Evolutionary conservation across 2,888 invertebrate genomes (phyloP).

Genomic region (Euplagia quadripunctaria): DNA sequence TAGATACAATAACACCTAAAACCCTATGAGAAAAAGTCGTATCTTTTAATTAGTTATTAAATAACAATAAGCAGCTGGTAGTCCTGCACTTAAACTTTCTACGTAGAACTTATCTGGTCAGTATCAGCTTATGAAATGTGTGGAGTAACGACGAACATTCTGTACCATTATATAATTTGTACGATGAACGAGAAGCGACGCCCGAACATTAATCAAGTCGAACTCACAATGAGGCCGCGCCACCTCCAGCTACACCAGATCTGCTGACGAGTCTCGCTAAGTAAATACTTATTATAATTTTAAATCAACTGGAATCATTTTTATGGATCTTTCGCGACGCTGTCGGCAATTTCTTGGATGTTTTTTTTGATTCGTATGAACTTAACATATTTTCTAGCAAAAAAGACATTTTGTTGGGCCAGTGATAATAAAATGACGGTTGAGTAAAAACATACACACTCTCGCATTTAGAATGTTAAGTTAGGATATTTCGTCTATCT

Average conservation of each 20-base stretch:
- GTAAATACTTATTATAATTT: conserved; percentile 10
- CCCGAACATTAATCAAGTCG: conserved; percentile 18
- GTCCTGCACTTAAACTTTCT: not conserved
- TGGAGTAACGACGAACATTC: not conserved
- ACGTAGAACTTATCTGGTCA: not conserved
- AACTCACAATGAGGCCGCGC: not conserved
- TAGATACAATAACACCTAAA: no score
- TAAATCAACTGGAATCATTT: conserved; percentile 9
- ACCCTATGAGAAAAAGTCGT: no score
- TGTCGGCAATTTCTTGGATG: not conserved
- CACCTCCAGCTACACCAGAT: not conserved
- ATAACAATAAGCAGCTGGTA: not conserved
- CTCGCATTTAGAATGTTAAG: not conserved
- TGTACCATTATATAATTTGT: conserved; percentile 13
- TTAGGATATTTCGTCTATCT: not conserved
- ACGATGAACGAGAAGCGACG: not conserved
- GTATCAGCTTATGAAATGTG: conserved; percentile 1
- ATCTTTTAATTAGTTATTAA: no score
- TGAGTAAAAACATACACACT: no score
- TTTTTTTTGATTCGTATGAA: not conserved
- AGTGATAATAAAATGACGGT: no score
- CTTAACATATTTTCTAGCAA: not conserved
- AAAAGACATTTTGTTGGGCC: not conserved
- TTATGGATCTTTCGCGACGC: not conserved
- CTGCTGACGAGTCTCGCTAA: conserved; percentile 5